Percentiles rank a stretch among this genome's conserved stretches.
phyloP scores from a whole-genome alignment of 92 coral and sea anemone species.

The Parazoanthus swiftii region DNA sequence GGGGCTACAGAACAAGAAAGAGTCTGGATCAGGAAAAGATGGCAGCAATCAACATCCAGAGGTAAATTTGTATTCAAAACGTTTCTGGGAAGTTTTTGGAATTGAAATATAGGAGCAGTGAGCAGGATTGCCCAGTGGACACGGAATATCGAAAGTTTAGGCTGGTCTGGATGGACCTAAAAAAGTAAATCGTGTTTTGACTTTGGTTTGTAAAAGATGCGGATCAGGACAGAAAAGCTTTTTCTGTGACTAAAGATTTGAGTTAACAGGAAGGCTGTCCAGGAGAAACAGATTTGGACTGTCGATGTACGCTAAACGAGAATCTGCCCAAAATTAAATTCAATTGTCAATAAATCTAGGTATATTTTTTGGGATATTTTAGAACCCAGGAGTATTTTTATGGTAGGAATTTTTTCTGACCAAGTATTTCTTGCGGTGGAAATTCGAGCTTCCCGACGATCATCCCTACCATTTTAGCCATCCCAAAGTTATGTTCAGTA shows the following conservation, averaged over 20 bases:
- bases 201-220: background rate
- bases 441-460: too few species aligned
- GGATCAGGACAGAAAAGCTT: background rate
- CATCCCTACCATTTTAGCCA: too few species aligned
- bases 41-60: constrained; percentile 32
- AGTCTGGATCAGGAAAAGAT: constrained; percentile 35
- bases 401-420: too few species aligned
- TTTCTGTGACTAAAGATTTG: background rate
- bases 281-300: background rate
- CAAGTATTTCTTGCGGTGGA: too few species aligned
- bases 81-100: background rate
- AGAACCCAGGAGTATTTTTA: too few species aligned
- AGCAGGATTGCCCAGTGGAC: too few species aligned
- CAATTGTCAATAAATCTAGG: too few species aligned
- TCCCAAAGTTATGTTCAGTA: too few species aligned
- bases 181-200: background rate
- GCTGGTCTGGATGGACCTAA: background rate
- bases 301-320: background rate
- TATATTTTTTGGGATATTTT: too few species aligned
- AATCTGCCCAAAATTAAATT: too few species aligned
- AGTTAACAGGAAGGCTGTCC: background rate
- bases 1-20: constrained; percentile 31
- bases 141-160: too few species aligned
- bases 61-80: background rate
- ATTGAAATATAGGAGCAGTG: background rate